Conservation (phyloP, 2,113 vertebrate species). For the Helogale parvula region DNA sequence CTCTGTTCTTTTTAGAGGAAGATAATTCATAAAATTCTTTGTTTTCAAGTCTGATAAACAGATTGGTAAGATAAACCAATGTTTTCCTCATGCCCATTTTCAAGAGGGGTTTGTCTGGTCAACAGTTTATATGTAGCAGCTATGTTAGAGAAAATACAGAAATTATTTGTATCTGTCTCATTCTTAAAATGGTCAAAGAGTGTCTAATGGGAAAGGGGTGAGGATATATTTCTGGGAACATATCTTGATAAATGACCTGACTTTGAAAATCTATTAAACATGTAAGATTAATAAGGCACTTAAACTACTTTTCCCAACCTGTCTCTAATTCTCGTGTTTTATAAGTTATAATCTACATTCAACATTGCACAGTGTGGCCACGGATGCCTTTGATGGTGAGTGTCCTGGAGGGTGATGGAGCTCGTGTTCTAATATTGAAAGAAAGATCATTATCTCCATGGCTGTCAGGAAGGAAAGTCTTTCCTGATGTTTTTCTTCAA, state of each 20-base stretch:
- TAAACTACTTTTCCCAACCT: background rate
- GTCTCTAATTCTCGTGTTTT: background rate
- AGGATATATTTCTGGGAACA: background rate
- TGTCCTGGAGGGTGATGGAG: accelerated
- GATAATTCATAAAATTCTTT: background rate
- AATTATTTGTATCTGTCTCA: background rate
- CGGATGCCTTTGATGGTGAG: accelerated
- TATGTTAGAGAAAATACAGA: background rate
- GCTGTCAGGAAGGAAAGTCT: background rate
- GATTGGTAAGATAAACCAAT: background rate
- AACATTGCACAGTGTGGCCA: accelerated
- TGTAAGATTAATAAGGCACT: background rate
- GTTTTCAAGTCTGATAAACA: background rate
- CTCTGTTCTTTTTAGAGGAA: background rate
- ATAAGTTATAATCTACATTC: accelerated
- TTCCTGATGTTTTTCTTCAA: background rate
- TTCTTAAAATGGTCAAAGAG: background rate
- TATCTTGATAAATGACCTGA: background rate
- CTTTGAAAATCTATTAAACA: background rate
- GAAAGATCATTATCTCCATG: background rate
- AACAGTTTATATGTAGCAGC: background rate
- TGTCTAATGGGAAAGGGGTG: no score
- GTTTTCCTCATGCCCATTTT: background rate
- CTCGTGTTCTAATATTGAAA: background rate
- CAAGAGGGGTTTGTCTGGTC: background rate